Evolutionary conservation across 2,113 vertebrate genomes (phyloP).

Genomic region (Narcine bancroftii): DNA sequence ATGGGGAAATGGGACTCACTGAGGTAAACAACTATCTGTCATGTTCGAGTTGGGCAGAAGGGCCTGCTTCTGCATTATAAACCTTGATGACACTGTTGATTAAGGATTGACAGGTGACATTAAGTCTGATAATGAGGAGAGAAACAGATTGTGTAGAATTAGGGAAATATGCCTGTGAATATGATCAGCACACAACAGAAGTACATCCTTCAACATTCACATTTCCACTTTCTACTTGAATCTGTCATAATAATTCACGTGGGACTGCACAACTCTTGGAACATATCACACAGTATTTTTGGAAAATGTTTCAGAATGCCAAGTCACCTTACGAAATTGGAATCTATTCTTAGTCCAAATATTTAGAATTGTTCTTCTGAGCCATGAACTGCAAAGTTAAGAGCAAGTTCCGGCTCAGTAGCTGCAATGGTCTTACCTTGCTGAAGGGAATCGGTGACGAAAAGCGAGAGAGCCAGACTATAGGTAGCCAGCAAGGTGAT

Average conservation of each 20-base stretch:
- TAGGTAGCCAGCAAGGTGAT: background rate
- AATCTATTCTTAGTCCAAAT: background rate
- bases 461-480: background rate
- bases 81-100: background rate
- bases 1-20: too few species aligned
- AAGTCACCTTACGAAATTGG: background rate
- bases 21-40: too few species aligned
- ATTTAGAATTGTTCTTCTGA: background rate
- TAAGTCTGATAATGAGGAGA: background rate
- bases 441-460: background rate
- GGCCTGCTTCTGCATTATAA: too few species aligned
- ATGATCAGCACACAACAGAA: background rate
- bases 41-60: too few species aligned
- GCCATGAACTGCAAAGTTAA: background rate
- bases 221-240: background rate
- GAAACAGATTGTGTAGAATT: background rate
- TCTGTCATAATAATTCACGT: background rate
- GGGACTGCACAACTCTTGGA: background rate
- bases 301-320: background rate
- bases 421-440: constrained; percentile 1
- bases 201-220: background rate
- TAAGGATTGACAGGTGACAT: background rate
- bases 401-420: background rate
- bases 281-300: background rate
- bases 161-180: background rate